These are phyloP conservation scores for Patagioenas fasciata DNA, from an alignment of 2,113 vertebrate genomes.

Conservation along the genomic window DNA sequence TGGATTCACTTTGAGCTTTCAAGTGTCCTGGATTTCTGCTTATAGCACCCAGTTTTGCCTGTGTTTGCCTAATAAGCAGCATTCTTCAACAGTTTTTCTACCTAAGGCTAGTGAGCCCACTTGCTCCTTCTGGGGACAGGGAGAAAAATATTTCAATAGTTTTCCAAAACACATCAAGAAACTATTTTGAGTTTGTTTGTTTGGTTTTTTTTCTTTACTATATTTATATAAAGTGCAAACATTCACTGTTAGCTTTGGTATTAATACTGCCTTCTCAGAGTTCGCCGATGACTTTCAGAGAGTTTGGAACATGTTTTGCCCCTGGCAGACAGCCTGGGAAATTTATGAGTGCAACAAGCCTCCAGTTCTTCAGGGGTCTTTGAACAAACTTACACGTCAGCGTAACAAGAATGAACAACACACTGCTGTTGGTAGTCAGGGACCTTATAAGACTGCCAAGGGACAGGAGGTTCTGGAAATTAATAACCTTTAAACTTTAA, in stretches of 20 bases:
- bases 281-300: slow-evolving; percentile 2
- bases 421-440: neutral
- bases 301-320: neutral
- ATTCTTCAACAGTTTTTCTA: neutral
- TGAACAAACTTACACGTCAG: neutral
- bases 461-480: neutral
- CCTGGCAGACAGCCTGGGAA: slow-evolving; percentile 4
- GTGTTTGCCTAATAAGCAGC: neutral
- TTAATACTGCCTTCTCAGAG: neutral
- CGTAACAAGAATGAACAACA: neutral
- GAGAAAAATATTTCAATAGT: neutral
- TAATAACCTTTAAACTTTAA: neutral
- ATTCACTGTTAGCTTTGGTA: neutral
- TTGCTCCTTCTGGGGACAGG: neutral
- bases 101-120: neutral
- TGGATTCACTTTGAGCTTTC: neutral
- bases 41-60: neutral
- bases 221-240: neutral
- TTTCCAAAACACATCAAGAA: neutral
- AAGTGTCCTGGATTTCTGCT: neutral
- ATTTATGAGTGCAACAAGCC: slow-evolving; percentile 11
- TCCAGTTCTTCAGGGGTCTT: neutral
- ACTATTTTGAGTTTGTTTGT: neutral
- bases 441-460: neutral
- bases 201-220: neutral